Conservation (phyloP, 2,797 vertebrate genomes). For the Micrastur ruficollis region DNA sequence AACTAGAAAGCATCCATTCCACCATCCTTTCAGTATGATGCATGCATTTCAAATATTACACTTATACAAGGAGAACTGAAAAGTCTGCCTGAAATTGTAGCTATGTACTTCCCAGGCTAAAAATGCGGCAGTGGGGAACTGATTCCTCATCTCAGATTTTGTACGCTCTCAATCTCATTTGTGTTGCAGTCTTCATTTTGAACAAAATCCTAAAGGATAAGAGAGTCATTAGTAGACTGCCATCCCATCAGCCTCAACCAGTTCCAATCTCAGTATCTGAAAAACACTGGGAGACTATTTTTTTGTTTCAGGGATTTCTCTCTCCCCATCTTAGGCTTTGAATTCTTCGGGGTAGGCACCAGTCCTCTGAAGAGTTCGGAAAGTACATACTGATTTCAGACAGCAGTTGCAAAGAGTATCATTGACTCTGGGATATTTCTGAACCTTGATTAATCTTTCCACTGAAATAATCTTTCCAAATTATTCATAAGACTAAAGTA, state of each 20-base stretch:
- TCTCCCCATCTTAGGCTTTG: not conserved
- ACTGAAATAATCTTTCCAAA: not conserved
- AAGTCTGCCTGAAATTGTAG: not conserved
- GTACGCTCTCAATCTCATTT: not conserved
- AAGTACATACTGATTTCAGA: not conserved
- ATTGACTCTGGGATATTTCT: not conserved
- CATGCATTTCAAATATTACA: constrained; percentile 35
- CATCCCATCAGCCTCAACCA: not conserved
- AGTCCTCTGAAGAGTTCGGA: not conserved
- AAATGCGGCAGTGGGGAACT: constrained; percentile 23
- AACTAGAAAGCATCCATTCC: constrained; percentile 33
- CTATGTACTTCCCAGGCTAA: not conserved
- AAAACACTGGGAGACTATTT: not conserved
- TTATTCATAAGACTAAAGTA: constrained; percentile 14
- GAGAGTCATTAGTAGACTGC: not conserved
- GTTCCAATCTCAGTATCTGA: not conserved
- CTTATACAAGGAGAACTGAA: not conserved
- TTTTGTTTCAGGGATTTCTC: constrained; percentile 4
- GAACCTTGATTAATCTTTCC: constrained; percentile 15
- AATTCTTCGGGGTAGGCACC: not conserved
- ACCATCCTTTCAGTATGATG: constrained; percentile 8
- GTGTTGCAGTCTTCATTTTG: constrained; percentile 5
- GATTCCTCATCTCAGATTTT: not conserved
- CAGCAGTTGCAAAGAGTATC: not conserved
- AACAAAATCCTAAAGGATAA: not conserved